Conservation (phyloP, 2,113 vertebrate genomes). For the Trinectes maculatus region DNA sequence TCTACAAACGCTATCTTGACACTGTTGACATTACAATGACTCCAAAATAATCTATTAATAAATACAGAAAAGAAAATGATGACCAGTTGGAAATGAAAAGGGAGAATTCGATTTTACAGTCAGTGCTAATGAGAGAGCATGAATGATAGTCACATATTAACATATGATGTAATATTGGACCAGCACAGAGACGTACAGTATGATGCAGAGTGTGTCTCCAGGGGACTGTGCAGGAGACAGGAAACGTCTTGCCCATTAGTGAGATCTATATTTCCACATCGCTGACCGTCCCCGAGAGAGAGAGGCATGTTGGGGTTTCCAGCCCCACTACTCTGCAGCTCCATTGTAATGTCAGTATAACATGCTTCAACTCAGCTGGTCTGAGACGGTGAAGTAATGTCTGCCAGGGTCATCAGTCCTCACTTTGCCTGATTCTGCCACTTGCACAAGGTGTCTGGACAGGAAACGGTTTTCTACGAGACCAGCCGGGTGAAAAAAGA, state of each 20-base stretch:
- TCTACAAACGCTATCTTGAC: too few species aligned
- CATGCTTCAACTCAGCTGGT: slow-evolving; percentile 29
- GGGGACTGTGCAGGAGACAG: slow-evolving; percentile 7
- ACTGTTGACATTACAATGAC: too few species aligned
- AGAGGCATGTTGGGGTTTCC: slow-evolving; percentile 43
- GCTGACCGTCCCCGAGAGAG: slow-evolving; percentile 43
- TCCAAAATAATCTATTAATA: too few species aligned
- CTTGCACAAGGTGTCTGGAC: slow-evolving; percentile 5
- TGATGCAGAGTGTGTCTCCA: slow-evolving; percentile 12
- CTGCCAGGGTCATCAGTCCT: slow-evolving; percentile 59
- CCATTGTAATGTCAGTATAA: slow-evolving; percentile 35
- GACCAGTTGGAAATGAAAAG: too few species aligned
- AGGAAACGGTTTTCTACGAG: neutral
- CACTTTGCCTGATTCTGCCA: slow-evolving; percentile 28
- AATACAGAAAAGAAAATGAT: too few species aligned
- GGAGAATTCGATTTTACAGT: neutral
- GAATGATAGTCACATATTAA: too few species aligned
- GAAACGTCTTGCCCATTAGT: slow-evolving; percentile 34
- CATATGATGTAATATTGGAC: slow-evolving; percentile 33
- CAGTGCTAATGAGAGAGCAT: neutral
- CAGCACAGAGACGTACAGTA: slow-evolving; percentile 21
- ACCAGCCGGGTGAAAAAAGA: neutral
- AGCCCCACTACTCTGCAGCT: neutral
- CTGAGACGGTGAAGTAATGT: slow-evolving; percentile 71
- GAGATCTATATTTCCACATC: slow-evolving; percentile 53